Evolutionary conservation across 2,888 invertebrate species (phyloP), one percentile per base, ranked within the genome.

Genomic region (Opisthograptis luteolata): DNA sequence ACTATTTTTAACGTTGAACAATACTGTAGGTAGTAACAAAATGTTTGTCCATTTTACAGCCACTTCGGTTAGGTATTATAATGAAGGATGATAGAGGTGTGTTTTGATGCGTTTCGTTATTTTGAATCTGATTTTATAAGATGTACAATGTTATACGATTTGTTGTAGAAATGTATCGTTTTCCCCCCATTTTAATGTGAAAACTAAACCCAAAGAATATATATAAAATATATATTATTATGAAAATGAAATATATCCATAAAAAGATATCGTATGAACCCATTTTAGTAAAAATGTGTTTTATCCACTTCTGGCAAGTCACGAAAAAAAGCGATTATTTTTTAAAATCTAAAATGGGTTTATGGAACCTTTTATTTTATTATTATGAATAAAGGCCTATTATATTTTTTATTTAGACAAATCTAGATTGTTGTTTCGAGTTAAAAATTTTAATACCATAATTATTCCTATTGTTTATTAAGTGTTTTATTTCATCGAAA

Each of bases 401-500:
- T 28, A 36, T 51, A 28, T 49, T 32, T 45, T 52, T 27, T 25
- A 22, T 7, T 15, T 27, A 6, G 20, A 22, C 34, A 46, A 31
- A 17, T 22, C 37, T 52, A 36, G 6, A 10, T 36, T 36, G 45
- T 57, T 55, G 30, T 54, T 31, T 48, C 22, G 15, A 41, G 42
- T 36, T 32, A 46, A 47, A 45, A 41, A 62, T 68, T 68, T 54
- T 68, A 76, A n/a, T n/a, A n/a, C n/a, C n/a, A n/a, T n/a, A n/a
- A n/a, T 76, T 84, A 84, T 84, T 84, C 83, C 84, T 79, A 66
- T 81, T 79, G 67, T 68, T 64, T 70, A 68, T 63, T 66, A 60
- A 60, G 59, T 69, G 68, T 74, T 75, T 68, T 62, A 58, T 62
- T 60, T 64, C 60, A 58, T 61, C 54, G 49, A 63, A 47, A 57